Base-by-base conservation (phyloP, 1,140 invertebrate species). In the Atta cephalotes region DNA sequence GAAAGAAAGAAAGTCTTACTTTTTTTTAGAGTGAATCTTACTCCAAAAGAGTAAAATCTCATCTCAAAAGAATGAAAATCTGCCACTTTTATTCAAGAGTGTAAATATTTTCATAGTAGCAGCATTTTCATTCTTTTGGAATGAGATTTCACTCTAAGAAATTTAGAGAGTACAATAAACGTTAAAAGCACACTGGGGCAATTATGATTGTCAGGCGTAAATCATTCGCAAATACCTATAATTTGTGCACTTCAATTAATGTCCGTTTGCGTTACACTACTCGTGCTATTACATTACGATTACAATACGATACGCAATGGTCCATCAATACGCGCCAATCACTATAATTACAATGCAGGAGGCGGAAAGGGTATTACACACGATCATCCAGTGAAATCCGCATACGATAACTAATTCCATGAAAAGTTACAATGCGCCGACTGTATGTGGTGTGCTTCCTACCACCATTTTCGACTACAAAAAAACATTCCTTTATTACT, bases 281-380 rank as follows among this genome's bases (percentile, higher is more conserved):
- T 68, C 31, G 78, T 49, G 49, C 63, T 84, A 84, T 84, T 84
- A 71, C 70, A 74, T 84, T 84, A 84, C 70, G 70, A 84, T 84
- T 84, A 84, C 80, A 84, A 84, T 84, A 62, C 70, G 70, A 74
- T 76, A 62, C 56, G 70, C 70, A 74, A 84, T 62, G 80, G 80
- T 49, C 70, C 70, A 74, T 84, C 80, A 84, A 84, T 84, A 63
- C 80, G 80, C 71, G 80, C 80, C 80, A 82, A 82, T 82, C 68
- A 60, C 56, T 74, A 51, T 76, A 84, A 84, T 84, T 84, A 62
- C 80, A 76, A 72, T 35, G 63, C 63, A 45, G 63, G 28, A 35
- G 28, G 79, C 65, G 51, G 25, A 58, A 71, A 58, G 66, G 66
- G 39, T 49, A 45, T 81, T 81, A 81, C 66, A 25, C 16, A 25